A percentile compares a stretch with the other conserved stretches of the same genome.
Evolutionary conservation across 2,113 vertebrate species (phyloP).

Genomic region (Pagrus major): DNA sequence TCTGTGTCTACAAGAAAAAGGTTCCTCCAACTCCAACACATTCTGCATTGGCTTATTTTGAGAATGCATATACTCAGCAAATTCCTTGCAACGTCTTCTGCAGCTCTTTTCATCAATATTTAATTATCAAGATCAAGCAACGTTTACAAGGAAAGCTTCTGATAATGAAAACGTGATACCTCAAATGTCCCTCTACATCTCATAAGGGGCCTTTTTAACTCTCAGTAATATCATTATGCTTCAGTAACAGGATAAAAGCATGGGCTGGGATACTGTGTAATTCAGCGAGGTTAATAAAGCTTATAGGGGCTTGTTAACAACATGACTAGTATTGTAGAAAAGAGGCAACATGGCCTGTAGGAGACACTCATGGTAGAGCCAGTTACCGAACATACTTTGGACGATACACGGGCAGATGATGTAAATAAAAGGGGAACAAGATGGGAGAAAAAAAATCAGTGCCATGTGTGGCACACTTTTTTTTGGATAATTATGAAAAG

Average conservation of each 20-base stretch:
- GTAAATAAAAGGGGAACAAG: slow-evolving; percentile 35
- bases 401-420: slow-evolving; percentile 32
- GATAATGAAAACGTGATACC: slow-evolving; percentile 53
- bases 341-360: slow-evolving; percentile 25
- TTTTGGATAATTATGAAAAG: slow-evolving; percentile 71
- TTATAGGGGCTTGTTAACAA: slow-evolving; percentile 26
- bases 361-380: slow-evolving; percentile 37
- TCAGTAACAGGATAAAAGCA: slow-evolving; percentile 58
- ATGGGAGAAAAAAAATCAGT: slow-evolving; percentile 22
- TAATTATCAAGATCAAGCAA: slow-evolving; percentile 48
- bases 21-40: slow-evolving; percentile 21
- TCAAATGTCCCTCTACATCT: slow-evolving; percentile 4
- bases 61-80: slow-evolving; percentile 15
- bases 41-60: slow-evolving; percentile 23
- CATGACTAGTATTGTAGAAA: slow-evolving; percentile 26
- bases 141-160: slow-evolving; percentile 57
- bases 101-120: slow-evolving; percentile 56
- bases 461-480: slow-evolving; percentile 38
- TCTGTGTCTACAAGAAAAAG: slow-evolving; percentile 18
- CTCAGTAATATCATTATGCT: slow-evolving; percentile 36
- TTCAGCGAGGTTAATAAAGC: slow-evolving; percentile 39
- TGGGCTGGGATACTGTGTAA: slow-evolving; percentile 32
- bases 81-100: slow-evolving; percentile 38
- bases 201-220: slow-evolving; percentile 27
- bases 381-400: slow-evolving; percentile 33